Conservation (phyloP, 2,113 vertebrate species). For the Geococcyx californianus region DNA sequence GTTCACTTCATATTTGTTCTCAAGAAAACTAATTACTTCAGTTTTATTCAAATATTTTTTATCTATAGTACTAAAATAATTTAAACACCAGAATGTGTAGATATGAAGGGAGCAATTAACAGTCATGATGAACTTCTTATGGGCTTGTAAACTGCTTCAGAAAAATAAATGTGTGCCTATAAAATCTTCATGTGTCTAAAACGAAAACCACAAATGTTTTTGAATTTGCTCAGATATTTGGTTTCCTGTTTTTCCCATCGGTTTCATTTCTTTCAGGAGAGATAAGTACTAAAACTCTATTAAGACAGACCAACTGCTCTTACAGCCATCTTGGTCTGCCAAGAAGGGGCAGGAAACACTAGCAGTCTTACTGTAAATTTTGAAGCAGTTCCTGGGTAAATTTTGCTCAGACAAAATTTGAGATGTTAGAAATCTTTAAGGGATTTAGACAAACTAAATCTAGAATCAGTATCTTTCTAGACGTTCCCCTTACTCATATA, state of each 20-base stretch:
- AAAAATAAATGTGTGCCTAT: not conserved
- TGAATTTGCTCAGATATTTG: not conserved
- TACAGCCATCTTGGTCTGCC: not conserved
- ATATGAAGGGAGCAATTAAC: not conserved
- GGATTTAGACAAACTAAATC: not conserved
- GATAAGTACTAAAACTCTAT: slow-evolving; percentile 11
- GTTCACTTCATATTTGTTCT: not conserved
- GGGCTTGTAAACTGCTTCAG: not conserved
- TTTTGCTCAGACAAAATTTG: not conserved
- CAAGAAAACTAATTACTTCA: not conserved
- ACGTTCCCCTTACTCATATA: not conserved
- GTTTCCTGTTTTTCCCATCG: slow-evolving; percentile 5
- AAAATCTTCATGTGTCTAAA: not conserved
- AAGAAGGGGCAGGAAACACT: not conserved
- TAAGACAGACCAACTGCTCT: not conserved
- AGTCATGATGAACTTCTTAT: not conserved
- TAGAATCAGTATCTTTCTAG: not conserved
- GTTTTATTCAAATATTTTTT: not conserved
- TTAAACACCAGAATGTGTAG: not conserved
- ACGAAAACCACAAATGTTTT: not conserved
- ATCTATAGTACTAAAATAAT: not conserved
- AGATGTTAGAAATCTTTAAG: not conserved
- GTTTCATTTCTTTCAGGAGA: not conserved
- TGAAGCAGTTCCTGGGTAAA: not conserved
- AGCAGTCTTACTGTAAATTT: not conserved